Evolutionary conservation across 2,113 vertebrate species (phyloP), one percentile per base, ranked within the genome.

Genomic region (Sinocyclocheilus grahami): DNA sequence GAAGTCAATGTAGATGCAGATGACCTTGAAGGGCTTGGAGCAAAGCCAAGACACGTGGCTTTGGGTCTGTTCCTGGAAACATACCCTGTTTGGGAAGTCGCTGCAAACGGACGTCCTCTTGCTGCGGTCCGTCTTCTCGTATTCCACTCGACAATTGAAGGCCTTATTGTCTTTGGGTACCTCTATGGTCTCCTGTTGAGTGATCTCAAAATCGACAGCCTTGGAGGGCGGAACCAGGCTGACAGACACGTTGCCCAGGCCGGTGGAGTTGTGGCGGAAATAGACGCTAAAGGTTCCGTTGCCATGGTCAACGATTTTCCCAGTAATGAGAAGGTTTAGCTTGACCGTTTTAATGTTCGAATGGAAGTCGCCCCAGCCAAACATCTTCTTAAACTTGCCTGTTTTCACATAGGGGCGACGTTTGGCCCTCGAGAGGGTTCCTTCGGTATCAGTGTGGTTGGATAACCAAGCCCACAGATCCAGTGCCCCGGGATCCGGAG

Each of bases 1-100:
- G 92, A 95, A 95, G 75, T 93, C 94, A 9, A 95, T 94, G 87
- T 95, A 95, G 91, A 95, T 95, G 88, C 95, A 95, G 85, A 95
- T 95, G 71, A 95, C 94, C 88, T 95, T 95, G 84, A 95, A 95
- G 46, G 94, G 95, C 85, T 95, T 95, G 84, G 93, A 93, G 37
- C 95, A 95, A 88, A 95, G 94, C 95, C 95, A 95, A 84, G 94
- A 93, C 4, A 94, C 92, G 42, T 95, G 95, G 33, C 94, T 94
- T 84, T 95, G 95, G 3, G 94, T 95, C 90, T 95, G 94, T 78
- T 95, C 95, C 4, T 94, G 93, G 90, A 94, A 95, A 89, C 95
- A 95, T 20, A 92, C 94, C 90, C 94, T 91, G 0, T 91, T 89
- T 0, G 93, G 92, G 83, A 95, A 94, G 5, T 95, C 93, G 87